Evolutionary conservation across 2,113 vertebrate genomes (phyloP).

Genomic region (Struthio camelus): DNA sequence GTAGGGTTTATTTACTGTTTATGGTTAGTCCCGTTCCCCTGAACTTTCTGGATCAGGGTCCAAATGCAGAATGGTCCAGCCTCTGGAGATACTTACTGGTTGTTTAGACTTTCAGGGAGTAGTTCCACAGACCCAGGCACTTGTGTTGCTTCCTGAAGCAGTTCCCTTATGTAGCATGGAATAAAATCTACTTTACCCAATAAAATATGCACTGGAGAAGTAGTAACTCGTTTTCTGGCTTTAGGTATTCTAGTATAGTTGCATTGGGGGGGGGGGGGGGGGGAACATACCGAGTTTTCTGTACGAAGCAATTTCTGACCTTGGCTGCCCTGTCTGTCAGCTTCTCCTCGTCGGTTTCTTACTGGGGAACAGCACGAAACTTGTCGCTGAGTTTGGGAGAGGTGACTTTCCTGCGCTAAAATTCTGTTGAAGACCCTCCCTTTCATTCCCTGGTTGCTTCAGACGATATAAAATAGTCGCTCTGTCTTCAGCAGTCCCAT

Average conservation of each 20-base stretch:
- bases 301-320: not conserved
- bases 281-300: too few relatives aligned
- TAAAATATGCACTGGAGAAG: not conserved
- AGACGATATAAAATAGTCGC: not conserved
- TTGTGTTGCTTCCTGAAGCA: not conserved
- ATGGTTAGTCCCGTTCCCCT: not conserved
- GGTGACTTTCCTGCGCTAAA: not conserved
- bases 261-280: too few relatives aligned
- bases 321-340: not conserved
- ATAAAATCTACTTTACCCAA: not conserved
- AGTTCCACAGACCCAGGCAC: not conserved
- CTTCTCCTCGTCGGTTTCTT: not conserved
- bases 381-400: not conserved
- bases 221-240: not conserved
- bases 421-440: not conserved
- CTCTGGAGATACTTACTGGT: not conserved
- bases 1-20: not conserved
- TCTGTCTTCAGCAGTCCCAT: not conserved
- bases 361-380: not conserved
- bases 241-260: not conserved
- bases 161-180: not conserved
- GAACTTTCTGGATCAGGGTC: not conserved
- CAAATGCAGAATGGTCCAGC: not conserved
- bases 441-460: not conserved
- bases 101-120: not conserved